Evolutionary conservation across 1,140 invertebrate genomes (phyloP).

Genomic region (Hylyphantes graminicola): DNA sequence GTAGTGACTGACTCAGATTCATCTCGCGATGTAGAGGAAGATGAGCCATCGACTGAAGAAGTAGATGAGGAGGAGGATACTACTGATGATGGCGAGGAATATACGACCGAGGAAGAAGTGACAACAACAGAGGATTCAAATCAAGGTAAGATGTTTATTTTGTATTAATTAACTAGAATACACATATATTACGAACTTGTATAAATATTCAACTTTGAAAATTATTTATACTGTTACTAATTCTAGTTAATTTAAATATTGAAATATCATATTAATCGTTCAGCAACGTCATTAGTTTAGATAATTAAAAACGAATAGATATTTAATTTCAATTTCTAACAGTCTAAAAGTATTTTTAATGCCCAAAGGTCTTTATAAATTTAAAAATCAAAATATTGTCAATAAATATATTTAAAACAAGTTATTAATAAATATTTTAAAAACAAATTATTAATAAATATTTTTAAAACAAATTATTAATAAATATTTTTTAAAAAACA

Average conservation of each 20-base stretch:
- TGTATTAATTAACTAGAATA: background rate
- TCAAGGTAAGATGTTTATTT: conserved; percentile 20
- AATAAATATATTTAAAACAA: no score
- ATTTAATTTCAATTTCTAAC: no score
- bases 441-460: no score
- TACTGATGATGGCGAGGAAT: conserved; percentile 2
- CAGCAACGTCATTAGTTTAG: background rate
- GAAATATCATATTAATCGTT: background rate
- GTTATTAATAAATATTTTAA: no score
- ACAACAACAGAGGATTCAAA: conserved; percentile 9
- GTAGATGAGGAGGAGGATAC: conserved; percentile 11
- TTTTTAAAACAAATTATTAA: no score
- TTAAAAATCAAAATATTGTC: no score
- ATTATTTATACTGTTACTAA: background rate
- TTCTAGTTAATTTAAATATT: background rate
- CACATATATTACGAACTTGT: background rate
- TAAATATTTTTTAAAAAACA: no score
- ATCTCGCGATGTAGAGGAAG: background rate
- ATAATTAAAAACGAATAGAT: no score
- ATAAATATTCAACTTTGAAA: background rate
- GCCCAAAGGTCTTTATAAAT: no score
- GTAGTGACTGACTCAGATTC: conserved; percentile 13
- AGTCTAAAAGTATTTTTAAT: no score
- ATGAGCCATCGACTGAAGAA: background rate
- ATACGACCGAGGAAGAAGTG: conserved; percentile 20